These are phyloP conservation scores for Drosophila longiperda DNA, from an alignment of 2,888 invertebrate genomes.

Conservation along the genomic window DNA sequence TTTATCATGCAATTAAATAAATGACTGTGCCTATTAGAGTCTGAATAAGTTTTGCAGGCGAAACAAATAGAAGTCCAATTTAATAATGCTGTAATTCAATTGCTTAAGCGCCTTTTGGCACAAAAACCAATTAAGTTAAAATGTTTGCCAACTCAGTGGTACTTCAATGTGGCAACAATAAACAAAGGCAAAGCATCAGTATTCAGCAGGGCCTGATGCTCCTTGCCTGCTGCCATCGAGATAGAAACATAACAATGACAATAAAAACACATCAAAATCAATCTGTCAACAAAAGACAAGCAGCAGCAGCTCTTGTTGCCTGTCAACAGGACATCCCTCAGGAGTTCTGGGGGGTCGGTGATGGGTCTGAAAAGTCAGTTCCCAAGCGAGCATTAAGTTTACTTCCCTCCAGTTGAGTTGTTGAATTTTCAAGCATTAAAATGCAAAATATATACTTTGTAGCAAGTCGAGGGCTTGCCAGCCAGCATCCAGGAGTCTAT, in stretches of 20 bases:
- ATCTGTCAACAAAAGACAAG: conserved; percentile 72
- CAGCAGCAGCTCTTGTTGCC: conserved; percentile 18
- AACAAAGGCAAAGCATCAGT: conserved; percentile 21
- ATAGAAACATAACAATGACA: conserved; percentile 71
- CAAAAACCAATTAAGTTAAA: conserved; percentile 74
- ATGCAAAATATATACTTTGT: conserved; percentile 51
- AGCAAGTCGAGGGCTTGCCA: conserved; percentile 19
- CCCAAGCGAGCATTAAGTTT: conserved; percentile 14
- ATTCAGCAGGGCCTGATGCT: conserved; percentile 6
- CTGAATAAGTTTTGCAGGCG: not conserved
- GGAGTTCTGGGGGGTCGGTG: not conserved
- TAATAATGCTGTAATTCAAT: conserved; percentile 21
- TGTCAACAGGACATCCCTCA: conserved; percentile 42
- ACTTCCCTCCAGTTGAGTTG: conserved; percentile 22
- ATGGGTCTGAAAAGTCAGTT: conserved; percentile 21
- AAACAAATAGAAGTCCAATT: conserved; percentile 4
- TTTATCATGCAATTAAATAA: conserved; percentile 70
- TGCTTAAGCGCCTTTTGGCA: conserved; percentile 44
- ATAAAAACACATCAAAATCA: conserved; percentile 79
- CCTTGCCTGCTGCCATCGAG: conserved; percentile 3
- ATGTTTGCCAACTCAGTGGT: conserved; percentile 63
- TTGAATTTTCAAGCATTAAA: conserved; percentile 72
- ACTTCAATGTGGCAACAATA: conserved; percentile 36
- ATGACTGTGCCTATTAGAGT: conserved; percentile 41
- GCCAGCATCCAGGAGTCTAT: conserved; percentile 8